A percentile compares a stretch with the other conserved stretches of the same genome.
These are phyloP conservation scores for Spatula versicolor DNA, from an alignment of 2,797 vertebrate genomes.

Conservation along the genomic window DNA sequence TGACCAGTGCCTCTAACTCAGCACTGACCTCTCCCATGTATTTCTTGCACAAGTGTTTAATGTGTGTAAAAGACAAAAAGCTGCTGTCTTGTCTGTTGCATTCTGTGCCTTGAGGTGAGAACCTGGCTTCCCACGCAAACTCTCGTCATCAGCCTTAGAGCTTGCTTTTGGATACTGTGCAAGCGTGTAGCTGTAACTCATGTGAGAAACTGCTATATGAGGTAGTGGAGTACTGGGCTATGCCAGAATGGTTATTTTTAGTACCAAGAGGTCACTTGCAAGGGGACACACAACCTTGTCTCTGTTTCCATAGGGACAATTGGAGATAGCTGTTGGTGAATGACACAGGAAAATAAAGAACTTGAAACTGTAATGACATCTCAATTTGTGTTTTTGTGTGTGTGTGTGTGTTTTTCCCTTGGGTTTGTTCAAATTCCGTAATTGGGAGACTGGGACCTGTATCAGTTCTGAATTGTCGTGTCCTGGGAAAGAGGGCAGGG, in stretches of 20 bases:
- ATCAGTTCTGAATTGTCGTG: neutral
- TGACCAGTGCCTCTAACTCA: neutral
- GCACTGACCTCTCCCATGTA: fast-evolving
- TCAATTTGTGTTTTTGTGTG: neutral
- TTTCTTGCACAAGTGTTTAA: neutral
- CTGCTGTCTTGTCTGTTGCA: neutral
- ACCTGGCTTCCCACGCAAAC: neutral
- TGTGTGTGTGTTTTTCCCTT: neutral
- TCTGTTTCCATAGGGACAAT: neutral
- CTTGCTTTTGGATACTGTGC: fast-evolving
- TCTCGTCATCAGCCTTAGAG: neutral
- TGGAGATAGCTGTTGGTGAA: neutral
- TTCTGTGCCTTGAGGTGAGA: neutral
- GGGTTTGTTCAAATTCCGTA: neutral
- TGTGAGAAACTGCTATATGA: fast-evolving
- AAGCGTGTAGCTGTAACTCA: neutral
- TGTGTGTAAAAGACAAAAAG: neutral
- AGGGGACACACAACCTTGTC: neutral
- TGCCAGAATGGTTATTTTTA: neutral
- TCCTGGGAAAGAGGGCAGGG: neutral
- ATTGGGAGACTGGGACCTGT: neutral
- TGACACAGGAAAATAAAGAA: slow-evolving; percentile 28
- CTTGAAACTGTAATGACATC: neutral
- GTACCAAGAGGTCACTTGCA: neutral
- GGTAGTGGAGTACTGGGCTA: neutral